Base-by-base conservation (phyloP, 2,113 vertebrate genomes). In the Catagonus wagneri region DNA sequence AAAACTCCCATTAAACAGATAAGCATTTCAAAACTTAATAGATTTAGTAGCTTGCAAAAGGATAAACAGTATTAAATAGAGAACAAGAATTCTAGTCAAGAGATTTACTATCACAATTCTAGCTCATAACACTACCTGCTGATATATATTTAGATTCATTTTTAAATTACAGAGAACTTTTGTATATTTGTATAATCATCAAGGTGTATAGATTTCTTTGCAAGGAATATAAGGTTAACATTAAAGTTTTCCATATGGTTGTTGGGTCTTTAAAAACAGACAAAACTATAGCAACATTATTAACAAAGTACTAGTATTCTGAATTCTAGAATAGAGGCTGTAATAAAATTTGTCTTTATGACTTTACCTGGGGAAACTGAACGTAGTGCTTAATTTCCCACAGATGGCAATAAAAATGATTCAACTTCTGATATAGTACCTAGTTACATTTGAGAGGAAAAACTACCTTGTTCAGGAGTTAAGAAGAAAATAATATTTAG, bases 191-290 rank as follows among this genome's bases (percentile, higher is more conserved):
- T 29, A 7, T 27, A 7, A 78, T 54, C 7, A 50, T 58, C 7
- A 95, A 95, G 19, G 90, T 90, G 17, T 58, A 1, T 32, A 61
- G 10, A 63, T 81, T 85, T 93, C 27, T 75, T 52, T 90, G 27
- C 85, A 89, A 89, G 20, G n/a, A 76, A 17, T 90, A 29, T 84
- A 88, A 87, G 25, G 60, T 17, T 93, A n/a, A 79, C 32, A 81
- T 56, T 83, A 79, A 78, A 68, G 89, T 83, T 54, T 63, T 15
- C 86, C 12, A 61, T 19, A 54, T 50, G 17, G 9, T 74, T 52
- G 11, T 71, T 86, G 22, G 6, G 3, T 58, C 25, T 75, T 85
- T 69, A 80, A 71, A 66, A 65, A 85, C 22, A 79, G 27, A n/a
- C 16, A n/a, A 71, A 34, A n/a, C 10, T 60, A 44, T 6, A 86